Evolutionary conservation across 92 coral and sea anemone species (phyloP).

Genomic region (Blastomussa wellsi): DNA sequence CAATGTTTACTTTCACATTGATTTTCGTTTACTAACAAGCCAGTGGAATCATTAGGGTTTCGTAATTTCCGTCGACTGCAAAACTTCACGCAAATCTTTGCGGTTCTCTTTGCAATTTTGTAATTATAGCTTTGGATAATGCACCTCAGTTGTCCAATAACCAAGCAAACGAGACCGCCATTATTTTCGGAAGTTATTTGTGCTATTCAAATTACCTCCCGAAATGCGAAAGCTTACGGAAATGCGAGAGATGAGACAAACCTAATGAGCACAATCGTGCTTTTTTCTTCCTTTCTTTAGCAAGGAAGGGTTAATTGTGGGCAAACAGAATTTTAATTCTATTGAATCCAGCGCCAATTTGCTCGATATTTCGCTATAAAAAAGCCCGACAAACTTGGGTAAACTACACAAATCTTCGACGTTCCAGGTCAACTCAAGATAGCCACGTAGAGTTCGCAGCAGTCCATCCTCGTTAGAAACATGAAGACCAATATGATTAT

Average conservation of each 20-base stretch:
- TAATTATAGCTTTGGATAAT: conserved; percentile 3
- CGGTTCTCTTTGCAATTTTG: conserved; percentile 16
- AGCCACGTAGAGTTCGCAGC: background rate
- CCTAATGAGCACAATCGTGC: background rate
- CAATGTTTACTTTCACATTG: conserved; percentile 12
- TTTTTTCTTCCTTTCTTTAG: conserved; percentile 18
- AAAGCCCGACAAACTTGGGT: background rate
- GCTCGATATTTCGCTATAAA: conserved; percentile 9
- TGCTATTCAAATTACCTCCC: conserved; percentile 14
- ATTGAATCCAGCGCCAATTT: conserved; percentile 6
- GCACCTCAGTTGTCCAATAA: background rate
- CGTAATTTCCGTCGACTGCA: conserved; percentile 22
- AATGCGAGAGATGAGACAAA: background rate
- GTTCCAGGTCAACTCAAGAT: background rate
- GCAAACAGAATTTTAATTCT: conserved; percentile 20
- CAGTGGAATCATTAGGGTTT: background rate
- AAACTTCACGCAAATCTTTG: background rate
- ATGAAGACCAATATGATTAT: conserved; percentile 13
- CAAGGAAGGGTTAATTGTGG: conserved; percentile 26
- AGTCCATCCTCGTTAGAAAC: background rate
- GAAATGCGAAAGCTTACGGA: conserved; percentile 32
- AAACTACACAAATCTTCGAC: conserved; percentile 1
- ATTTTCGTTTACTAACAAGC: background rate
- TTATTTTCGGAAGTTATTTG: conserved; percentile 27
- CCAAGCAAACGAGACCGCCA: conserved; percentile 11